phyloP scores from a whole-genome alignment of 1,140 invertebrate genomes.

The Orchestia grillus region DNA sequence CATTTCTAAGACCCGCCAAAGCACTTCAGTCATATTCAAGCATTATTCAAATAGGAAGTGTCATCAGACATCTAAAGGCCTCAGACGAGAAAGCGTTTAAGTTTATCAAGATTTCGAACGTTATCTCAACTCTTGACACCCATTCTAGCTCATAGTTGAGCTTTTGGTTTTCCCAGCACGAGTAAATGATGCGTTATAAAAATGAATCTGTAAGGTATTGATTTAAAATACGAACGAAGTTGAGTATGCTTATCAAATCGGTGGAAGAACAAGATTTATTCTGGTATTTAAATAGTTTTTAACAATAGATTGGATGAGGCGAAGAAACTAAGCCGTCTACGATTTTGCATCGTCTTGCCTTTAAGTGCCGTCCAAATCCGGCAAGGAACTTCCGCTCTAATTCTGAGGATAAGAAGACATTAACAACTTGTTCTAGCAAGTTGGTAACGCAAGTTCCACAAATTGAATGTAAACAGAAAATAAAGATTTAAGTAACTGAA shows the following conservation, averaged over 20 bases:
- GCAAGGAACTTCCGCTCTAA: neutral
- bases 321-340: neutral
- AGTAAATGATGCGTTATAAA: no score
- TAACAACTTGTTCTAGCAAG: no score
- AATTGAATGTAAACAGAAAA: neutral
- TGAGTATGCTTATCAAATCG: neutral
- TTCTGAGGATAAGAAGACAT: no score
- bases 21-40: neutral
- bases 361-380: neutral
- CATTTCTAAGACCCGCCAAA: neutral
- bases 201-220: no score
- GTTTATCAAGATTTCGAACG: neutral
- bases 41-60: neutral
- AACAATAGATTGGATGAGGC: neutral
- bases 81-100: neutral
- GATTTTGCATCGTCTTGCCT: neutral
- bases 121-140: neutral
- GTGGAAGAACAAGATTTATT: neutral
- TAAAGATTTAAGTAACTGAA: neutral
- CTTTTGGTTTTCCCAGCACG: no score
- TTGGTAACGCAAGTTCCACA: neutral
- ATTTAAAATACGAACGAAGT: neutral
- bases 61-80: neutral
- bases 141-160: neutral
- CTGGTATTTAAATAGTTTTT: neutral